These are phyloP conservation scores for Diglossa cyanea DNA, from an alignment of 2,797 vertebrate species.

Conservation along the genomic window DNA sequence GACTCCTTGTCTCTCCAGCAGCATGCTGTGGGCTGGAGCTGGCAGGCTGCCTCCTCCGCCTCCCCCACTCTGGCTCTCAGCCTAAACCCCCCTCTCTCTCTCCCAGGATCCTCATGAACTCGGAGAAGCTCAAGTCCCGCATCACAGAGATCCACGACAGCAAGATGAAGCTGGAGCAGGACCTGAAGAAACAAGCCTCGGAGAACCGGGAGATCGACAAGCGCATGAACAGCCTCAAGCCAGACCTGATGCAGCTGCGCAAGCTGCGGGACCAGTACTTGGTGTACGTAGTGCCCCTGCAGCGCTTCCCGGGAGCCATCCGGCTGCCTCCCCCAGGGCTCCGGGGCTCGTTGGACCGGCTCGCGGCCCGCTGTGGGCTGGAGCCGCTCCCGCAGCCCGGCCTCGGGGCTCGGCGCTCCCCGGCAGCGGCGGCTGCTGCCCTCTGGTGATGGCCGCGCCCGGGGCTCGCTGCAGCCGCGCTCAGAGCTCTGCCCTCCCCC, in stretches of 20 bases:
- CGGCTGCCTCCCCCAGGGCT: background rate
- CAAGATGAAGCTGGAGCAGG: slow-evolving; percentile 89
- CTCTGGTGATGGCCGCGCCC: background rate
- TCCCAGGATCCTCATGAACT: slow-evolving; percentile 85
- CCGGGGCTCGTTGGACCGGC: background rate
- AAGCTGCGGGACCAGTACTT: slow-evolving; percentile 92
- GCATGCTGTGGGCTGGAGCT: background rate
- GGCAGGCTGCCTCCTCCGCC: background rate
- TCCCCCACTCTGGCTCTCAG: background rate
- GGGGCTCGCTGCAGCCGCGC: background rate
- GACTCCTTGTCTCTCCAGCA: background rate
- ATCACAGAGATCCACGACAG: slow-evolving; percentile 90
- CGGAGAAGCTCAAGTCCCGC: slow-evolving; percentile 86
- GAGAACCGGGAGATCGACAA: slow-evolving; percentile 90
- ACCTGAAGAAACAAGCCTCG: slow-evolving; percentile 83
- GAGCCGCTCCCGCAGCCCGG: background rate
- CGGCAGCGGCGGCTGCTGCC: background rate
- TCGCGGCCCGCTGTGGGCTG: background rate
- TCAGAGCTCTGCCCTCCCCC: background rate
- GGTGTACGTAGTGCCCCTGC: slow-evolving; percentile 76
- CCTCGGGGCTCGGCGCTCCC: background rate
- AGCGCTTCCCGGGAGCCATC: background rate
- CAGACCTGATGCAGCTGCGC: slow-evolving; percentile 89
- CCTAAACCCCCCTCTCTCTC: background rate
- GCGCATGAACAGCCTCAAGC: slow-evolving; percentile 89